phyloP scores from a whole-genome alignment of 2,113 vertebrate species.

The Mustela nigripes region DNA sequence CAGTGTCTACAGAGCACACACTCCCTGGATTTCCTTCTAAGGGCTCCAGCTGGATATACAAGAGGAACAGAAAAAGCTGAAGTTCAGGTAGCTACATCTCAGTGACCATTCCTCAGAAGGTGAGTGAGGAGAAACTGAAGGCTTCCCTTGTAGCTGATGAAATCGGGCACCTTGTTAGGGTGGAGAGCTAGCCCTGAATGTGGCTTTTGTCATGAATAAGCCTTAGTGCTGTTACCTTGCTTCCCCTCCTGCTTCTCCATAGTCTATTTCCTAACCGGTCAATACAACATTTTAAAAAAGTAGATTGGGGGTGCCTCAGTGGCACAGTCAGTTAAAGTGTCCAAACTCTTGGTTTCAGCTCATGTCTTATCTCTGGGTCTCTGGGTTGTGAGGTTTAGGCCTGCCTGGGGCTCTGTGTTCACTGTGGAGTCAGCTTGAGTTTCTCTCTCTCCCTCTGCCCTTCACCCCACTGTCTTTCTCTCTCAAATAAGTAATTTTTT shows the following conservation, averaged over 20 bases:
- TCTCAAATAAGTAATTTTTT: background rate
- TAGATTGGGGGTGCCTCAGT: background rate
- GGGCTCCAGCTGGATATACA: background rate
- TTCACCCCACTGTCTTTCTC: background rate
- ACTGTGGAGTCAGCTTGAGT: background rate
- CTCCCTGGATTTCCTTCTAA: background rate
- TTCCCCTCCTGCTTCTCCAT: background rate
- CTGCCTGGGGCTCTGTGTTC: background rate
- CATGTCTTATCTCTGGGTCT: background rate
- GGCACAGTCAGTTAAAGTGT: rapidly evolving
- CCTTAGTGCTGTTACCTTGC: too few relatives aligned
- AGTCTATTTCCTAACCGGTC: background rate
- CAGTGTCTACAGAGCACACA: background rate
- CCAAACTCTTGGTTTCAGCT: background rate
- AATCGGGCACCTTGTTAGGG: rapidly evolving
- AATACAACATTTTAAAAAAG: background rate
- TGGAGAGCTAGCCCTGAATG: background rate
- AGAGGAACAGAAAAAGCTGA: background rate
- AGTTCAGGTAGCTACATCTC: background rate
- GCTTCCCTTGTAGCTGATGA: background rate
- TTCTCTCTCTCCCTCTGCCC: background rate
- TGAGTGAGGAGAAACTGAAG: background rate
- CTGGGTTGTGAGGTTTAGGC: background rate
- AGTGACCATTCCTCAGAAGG: background rate
- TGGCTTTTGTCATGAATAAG: background rate